Conservation (phyloP, 1,140 invertebrate genomes). For the Caenorhabditis tropicalis region DNA sequence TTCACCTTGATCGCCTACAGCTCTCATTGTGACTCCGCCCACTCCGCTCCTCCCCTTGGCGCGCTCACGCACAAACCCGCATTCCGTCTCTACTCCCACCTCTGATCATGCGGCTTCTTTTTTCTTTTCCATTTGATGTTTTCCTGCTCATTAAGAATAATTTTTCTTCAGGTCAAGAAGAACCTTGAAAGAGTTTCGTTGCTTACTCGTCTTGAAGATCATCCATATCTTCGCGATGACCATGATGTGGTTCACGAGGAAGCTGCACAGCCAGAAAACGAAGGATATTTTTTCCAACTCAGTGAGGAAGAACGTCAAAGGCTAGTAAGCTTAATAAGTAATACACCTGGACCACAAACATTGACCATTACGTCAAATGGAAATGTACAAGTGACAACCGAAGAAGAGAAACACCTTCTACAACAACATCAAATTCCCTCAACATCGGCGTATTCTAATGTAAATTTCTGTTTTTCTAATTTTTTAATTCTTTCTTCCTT, state of each 20-base stretch:
- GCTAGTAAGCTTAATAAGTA: not conserved
- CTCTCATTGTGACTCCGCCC: conserved; percentile 8
- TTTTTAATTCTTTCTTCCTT: not conserved
- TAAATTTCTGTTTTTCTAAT: not conserved
- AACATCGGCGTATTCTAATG: not conserved
- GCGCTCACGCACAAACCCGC: conserved; percentile 36
- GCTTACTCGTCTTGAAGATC: conserved; percentile 13
- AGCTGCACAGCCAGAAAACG: not conserved
- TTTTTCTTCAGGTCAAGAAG: not conserved
- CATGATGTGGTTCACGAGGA: conserved; percentile 6
- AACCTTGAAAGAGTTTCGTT: conserved; percentile 9
- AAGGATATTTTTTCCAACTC: not conserved
- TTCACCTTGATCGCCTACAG: conserved; percentile 25
- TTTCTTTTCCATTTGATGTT: not conserved
- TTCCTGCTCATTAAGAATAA: not conserved
- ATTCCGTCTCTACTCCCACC: not conserved
- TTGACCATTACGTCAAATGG: not conserved
- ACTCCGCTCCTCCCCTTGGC: conserved; percentile 4
- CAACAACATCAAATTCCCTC: conserved; percentile 20
- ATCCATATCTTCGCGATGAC: conserved; percentile 32
- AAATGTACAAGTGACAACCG: not conserved
- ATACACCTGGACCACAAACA: conserved; percentile 13
- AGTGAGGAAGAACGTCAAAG: conserved; percentile 25
- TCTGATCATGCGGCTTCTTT: too few species aligned
- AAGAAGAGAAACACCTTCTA: not conserved